A percentile compares a stretch with the other conserved stretches of the same genome.
phyloP scores from a whole-genome alignment of 2,113 vertebrate genomes.

The Isichthys henryi region DNA sequence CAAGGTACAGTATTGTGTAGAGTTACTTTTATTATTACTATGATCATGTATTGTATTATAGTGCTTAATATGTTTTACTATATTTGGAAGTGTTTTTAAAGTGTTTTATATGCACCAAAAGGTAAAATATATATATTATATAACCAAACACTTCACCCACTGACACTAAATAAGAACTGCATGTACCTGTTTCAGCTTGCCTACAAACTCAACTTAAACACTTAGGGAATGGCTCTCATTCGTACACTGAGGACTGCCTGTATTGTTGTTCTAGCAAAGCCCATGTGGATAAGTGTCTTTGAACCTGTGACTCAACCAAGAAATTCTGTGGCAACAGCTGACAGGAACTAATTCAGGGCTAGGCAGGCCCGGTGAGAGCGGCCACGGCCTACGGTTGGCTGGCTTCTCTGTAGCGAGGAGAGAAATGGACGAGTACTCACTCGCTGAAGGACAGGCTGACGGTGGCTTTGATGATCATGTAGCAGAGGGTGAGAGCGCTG shows the following conservation, averaged over 20 bases:
- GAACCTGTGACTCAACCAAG: not conserved
- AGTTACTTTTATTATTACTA: not conserved
- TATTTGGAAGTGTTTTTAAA: not conserved
- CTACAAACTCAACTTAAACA: not conserved
- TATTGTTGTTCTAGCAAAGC: not conserved
- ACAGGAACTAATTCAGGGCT: not conserved
- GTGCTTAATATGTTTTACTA: not conserved
- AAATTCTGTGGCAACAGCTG: not conserved
- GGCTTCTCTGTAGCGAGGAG: not conserved
- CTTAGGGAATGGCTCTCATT: not conserved
- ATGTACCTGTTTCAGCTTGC: not conserved
- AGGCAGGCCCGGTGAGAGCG: not conserved
- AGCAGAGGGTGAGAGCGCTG: conserved; percentile 85
- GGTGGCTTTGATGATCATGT: conserved; percentile 91
- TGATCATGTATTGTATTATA: not conserved
- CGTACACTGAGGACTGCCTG: not conserved
- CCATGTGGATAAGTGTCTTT: not conserved
- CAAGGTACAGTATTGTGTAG: not conserved
- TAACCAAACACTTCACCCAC: not conserved
- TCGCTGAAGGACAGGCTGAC: conserved; percentile 68
- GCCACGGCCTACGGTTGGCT: not conserved
- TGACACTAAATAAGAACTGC: not conserved
- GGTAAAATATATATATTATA: not conserved
- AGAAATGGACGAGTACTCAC: conserved; percentile 63
- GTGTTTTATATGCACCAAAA: not conserved